A percentile compares a stretch with the other conserved stretches of the same genome.
Conservation (phyloP, 1,140 invertebrate species). For the Listronotus bonariensis region DNA sequence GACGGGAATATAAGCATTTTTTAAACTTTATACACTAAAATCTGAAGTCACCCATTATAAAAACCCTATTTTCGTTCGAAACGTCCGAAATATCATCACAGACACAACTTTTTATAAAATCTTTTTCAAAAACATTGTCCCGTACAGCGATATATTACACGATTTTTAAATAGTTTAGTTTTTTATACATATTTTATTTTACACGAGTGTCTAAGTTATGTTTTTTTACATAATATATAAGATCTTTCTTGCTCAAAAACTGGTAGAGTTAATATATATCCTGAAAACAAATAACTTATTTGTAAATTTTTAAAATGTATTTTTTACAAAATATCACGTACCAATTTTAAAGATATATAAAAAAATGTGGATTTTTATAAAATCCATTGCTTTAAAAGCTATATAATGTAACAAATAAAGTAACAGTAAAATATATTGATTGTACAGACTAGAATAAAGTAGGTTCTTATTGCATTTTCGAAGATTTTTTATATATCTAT, state of each 20-base stretch:
- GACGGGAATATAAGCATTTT: constrained; percentile 13
- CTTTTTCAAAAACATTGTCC: background rate
- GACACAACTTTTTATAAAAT: constrained; percentile 21
- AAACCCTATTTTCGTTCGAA: background rate
- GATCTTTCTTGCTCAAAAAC: too few species aligned
- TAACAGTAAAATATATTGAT: constrained; percentile 38
- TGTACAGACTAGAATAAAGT: constrained; percentile 40
- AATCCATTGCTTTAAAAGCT: constrained; percentile 12
- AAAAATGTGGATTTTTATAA: background rate
- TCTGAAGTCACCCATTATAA: too few species aligned
- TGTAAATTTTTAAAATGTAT: too few species aligned
- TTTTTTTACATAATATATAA: too few species aligned
- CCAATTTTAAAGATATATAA: too few species aligned
- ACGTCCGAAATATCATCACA: constrained; percentile 26
- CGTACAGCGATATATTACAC: too few species aligned
- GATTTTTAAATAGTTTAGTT: too few species aligned
- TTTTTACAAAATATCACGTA: too few species aligned
- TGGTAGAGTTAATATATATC: too few species aligned
- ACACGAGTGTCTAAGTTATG: too few species aligned
- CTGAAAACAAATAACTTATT: too few species aligned
- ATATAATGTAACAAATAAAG: constrained; percentile 31
- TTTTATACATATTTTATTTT: too few species aligned
- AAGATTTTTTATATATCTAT: constrained; percentile 29
- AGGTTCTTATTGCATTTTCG: constrained; percentile 31
- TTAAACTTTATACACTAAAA: background rate